phyloP scores from a whole-genome alignment of 1,140 invertebrate genomes.

The Lethocerus indicus region DNA sequence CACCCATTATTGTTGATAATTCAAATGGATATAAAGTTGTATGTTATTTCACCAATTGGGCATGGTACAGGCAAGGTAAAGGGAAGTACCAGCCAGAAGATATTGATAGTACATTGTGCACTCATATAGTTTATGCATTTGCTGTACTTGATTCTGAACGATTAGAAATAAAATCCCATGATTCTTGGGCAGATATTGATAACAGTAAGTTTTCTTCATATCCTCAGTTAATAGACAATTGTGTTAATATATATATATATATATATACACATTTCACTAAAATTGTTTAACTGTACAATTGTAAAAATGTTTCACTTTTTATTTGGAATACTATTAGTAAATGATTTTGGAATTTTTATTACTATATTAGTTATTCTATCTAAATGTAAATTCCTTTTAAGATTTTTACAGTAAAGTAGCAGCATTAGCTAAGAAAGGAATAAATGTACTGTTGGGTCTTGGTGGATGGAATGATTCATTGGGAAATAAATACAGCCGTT shows the following conservation, averaged over 20 bases:
- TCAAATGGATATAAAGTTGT: slow-evolving; percentile 57
- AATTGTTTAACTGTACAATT: no score
- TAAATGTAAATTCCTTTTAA: no score
- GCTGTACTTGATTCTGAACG: slow-evolving; percentile 66
- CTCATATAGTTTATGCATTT: slow-evolving; percentile 84
- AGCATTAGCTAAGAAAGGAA: slow-evolving; percentile 54
- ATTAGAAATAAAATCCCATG: slow-evolving; percentile 61
- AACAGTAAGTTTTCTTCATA: slow-evolving; percentile 53
- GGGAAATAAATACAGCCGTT: slow-evolving; percentile 66
- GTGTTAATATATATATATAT: no score
- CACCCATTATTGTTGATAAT: slow-evolving; percentile 31
- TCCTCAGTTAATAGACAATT: no score
- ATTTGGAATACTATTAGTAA: not conserved
- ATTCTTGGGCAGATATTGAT: slow-evolving; percentile 77
- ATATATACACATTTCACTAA: no score
- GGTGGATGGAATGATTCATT: slow-evolving; percentile 83
- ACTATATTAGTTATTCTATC: no score
- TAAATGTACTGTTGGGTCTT: slow-evolving; percentile 66
- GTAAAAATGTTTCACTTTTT: no score
- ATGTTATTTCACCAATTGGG: slow-evolving; percentile 90
- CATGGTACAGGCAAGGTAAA: slow-evolving; percentile 68
- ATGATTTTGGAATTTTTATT: slow-evolving; percentile 23
- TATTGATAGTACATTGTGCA: slow-evolving; percentile 72
- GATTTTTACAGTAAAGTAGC: slow-evolving; percentile 70
- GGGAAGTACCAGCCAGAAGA: slow-evolving; percentile 71